Base-by-base conservation (phyloP, 2,797 vertebrate species). In the Chiloscyllium punctatum region DNA sequence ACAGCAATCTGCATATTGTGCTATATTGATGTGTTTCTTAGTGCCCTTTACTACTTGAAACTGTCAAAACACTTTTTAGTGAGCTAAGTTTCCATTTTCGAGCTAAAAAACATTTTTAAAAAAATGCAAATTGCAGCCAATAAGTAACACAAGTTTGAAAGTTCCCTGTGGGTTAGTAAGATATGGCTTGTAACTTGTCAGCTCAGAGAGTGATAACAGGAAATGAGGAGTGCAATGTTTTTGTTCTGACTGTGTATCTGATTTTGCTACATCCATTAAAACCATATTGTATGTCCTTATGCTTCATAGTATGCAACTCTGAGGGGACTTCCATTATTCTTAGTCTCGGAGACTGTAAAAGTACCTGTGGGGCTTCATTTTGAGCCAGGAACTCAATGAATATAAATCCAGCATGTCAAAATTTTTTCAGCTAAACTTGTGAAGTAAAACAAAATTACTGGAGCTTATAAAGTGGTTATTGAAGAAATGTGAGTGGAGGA, bases 111-210 rank as follows among this genome's bases (percentile, higher is more conserved):
- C 97, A 97, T 97, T 96, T 96, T 97, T 6, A 7, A 74, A 77
- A 96, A 97, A 97, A 98, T 97, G 97, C 97, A 98, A 97, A 98
- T 98, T 97, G 97, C 97, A 96, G 95, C 96, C 97, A 97, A 97
- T 97, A 97, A 98, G 98, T 98, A 97, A 97, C 96, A 97, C 96
- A 97, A 96, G 97, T 97, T 97, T 96, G 97, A 97, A 97, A 97
- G 97, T 97, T 97, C 98, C 98, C 97, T 96, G 96, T 97, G 97
- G 98, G 96, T 96, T 97, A 97, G 88, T 9, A 95, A 97, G 97
- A 98, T 97, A 97, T 66, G 96, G 97, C 96, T 77, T 97, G 97
- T 97, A 97, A 97, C 97, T 97, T 97, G 97, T 98, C 98, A 98
- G 96, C 96, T 96, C 96, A 96, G 97, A 97, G 97, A 97, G 97